Conservation (phyloP, 2,113 vertebrate species). For the Baryphthengus martii region DNA sequence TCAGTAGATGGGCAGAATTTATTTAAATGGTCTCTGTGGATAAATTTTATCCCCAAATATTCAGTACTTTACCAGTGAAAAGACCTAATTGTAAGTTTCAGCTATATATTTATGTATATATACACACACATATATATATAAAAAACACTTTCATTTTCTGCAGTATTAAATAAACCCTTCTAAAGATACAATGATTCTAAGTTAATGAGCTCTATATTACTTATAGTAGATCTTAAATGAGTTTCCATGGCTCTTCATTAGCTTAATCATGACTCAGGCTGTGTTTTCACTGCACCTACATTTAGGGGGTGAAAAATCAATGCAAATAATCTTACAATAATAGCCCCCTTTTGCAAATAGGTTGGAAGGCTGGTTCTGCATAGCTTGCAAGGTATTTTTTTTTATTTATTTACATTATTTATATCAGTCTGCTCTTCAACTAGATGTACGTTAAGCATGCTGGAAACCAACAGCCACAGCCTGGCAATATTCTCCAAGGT, state of each 20-base stretch:
- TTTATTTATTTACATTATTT: not conserved
- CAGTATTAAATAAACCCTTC: not conserved
- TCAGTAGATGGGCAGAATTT: not conserved
- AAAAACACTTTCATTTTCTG: not conserved
- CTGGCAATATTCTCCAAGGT: not conserved
- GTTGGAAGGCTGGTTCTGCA: not conserved
- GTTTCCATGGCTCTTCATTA: conserved; percentile 1
- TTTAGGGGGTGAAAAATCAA: conserved; percentile 26
- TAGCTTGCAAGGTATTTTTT: not conserved
- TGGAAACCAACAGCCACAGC: not conserved
- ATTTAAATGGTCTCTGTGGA: not conserved
- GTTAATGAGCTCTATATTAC: not conserved
- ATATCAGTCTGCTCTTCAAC: not conserved
- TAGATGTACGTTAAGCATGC: not conserved
- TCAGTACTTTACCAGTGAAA: not conserved
- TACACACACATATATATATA: rapidly evolving
- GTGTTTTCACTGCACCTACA: not conserved
- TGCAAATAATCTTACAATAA: not conserved
- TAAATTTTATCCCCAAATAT: not conserved
- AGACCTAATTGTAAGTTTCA: not conserved
- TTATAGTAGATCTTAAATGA: not conserved
- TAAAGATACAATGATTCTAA: not conserved
- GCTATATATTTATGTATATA: not conserved
- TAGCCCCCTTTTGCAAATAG: not conserved
- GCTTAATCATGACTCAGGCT: not conserved